phyloP scores from a whole-genome alignment of 2,113 vertebrate species.

The Chiloscyllium plagiosum region DNA sequence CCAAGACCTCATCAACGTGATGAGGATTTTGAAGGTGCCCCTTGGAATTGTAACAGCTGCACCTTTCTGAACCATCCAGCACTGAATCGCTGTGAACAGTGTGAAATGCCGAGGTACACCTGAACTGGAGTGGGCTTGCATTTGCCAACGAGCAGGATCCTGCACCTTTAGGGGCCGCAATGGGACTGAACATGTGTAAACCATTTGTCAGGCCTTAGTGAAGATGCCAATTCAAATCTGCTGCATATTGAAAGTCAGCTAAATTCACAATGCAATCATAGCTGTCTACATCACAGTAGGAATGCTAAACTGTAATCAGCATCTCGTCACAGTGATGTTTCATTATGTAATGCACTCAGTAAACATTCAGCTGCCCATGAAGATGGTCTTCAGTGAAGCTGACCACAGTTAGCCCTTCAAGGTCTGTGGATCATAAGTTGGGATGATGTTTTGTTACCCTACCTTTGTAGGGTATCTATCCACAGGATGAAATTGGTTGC shows the following conservation, averaged over 20 bases:
- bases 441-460: constrained; percentile 30
- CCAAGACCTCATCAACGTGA: constrained; percentile 68
- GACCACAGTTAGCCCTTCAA: not conserved
- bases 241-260: constrained; percentile 21
- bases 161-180: constrained; percentile 39
- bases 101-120: constrained; percentile 95
- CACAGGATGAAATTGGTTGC: not conserved
- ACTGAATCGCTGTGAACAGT: constrained; percentile 96
- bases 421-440: constrained; percentile 21
- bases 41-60: constrained; percentile 97
- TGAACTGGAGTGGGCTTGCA: constrained; percentile 58
- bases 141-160: constrained; percentile 46
- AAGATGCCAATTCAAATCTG: constrained; percentile 28
- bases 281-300: constrained; percentile 13
- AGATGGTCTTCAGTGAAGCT: constrained; percentile 28
- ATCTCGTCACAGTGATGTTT: constrained; percentile 27
- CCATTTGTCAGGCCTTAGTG: constrained; percentile 52
- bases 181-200: constrained; percentile 45
- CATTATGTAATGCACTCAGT: constrained; percentile 2
- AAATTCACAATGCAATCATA: not conserved
- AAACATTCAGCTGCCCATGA: constrained; percentile 15
- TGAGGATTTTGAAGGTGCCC: constrained; percentile 94
- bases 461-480: not conserved
- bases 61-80: constrained; percentile 98
- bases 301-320: constrained; percentile 21